Base-by-base conservation (phyloP, 2,113 vertebrate species). In the Opisthocomus hoazin region DNA sequence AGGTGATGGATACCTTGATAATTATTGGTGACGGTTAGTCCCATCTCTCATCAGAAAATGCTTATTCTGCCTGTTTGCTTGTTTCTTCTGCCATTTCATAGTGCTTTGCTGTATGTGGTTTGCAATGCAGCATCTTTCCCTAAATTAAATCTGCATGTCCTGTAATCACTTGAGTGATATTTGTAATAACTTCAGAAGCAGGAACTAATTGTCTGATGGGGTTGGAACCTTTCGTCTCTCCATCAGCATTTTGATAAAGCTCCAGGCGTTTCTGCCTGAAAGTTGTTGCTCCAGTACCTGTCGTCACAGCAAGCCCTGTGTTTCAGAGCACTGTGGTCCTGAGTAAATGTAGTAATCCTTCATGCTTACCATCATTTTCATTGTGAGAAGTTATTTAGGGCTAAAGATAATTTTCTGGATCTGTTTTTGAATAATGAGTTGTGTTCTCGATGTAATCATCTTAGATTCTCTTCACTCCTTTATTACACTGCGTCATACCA, bases 191-290 rank as follows among this genome's bases (percentile, higher is more conserved):
- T 58, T 89, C 41, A 82, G 77, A 84, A 75, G 19, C 50, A 69
- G 34, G 20, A 61, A 58, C 17, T 39, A 50, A 10, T 78, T 57
- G 50, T 43, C 43, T n/a, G n/a, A n/a, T n/a, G n/a, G n/a, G n/a
- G n/a, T n/a, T n/a, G n/a, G n/a, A n/a, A n/a, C n/a, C n/a, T 94
- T 51, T n/a, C 36, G 32, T 37, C 23, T 66, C 41, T 79, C 9
- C 6, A 0, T 5, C 4, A 1, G 1, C 4, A 37, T 2, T 9
- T 92, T n/a, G 17, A 58, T 84, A 65, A 65, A 70, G 20, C 22
- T 53, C 10, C n/a, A 46, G 46, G 14, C 63, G 30, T 54, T 90
- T 81, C 32, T 90, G 48, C 51, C 64, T 90, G 13, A 39, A 76
- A 76, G 24, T 21, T 68, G 9, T 71, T 93, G 27, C 37, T 83